Evolutionary conservation across 1,140 invertebrate species (phyloP).

Genomic region (Pectinophora gossypiella): DNA sequence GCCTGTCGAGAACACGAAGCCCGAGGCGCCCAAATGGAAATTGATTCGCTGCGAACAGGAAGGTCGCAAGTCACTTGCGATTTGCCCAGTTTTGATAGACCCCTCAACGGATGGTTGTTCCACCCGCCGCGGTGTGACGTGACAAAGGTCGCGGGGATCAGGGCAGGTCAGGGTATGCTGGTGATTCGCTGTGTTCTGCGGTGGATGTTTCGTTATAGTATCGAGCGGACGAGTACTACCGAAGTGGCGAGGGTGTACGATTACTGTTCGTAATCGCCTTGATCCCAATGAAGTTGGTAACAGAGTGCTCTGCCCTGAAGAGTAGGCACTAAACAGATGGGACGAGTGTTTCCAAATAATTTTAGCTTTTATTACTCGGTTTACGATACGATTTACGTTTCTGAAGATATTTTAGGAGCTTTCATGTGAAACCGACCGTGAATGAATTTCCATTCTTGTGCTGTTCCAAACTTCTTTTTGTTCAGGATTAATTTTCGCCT

Average conservation of each 20-base stretch:
- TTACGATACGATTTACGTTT: too few species aligned
- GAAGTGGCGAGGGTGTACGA: slow-evolving; percentile 50
- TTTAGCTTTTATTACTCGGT: too few species aligned
- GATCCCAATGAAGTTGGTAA: slow-evolving; percentile 59
- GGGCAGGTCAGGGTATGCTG: slow-evolving; percentile 20
- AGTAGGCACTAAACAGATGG: too few species aligned
- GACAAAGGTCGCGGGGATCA: slow-evolving; percentile 15
- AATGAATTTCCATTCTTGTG: too few species aligned
- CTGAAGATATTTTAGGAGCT: too few species aligned
- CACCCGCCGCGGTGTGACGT: slow-evolving; percentile 16
- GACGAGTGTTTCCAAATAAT: too few species aligned
- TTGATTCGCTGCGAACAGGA: slow-evolving; percentile 55
- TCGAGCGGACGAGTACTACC: slow-evolving; percentile 29
- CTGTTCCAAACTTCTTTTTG: too few species aligned
- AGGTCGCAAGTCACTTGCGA: slow-evolving; percentile 35
- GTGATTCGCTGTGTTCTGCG: slow-evolving; percentile 18
- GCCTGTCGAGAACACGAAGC: slow-evolving; percentile 12
- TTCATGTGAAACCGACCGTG: too few species aligned
- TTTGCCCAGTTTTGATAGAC: slow-evolving; percentile 20
- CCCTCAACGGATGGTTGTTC: slow-evolving; percentile 19
- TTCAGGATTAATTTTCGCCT: too few species aligned
- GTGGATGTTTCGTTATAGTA: slow-evolving; percentile 30
- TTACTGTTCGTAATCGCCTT: slow-evolving; percentile 61
- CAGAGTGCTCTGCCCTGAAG: slow-evolving; percentile 34
- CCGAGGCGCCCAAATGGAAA: slow-evolving; percentile 41